Conservation (phyloP, 2,797 vertebrate genomes). For the Telmatherina bonti region DNA sequence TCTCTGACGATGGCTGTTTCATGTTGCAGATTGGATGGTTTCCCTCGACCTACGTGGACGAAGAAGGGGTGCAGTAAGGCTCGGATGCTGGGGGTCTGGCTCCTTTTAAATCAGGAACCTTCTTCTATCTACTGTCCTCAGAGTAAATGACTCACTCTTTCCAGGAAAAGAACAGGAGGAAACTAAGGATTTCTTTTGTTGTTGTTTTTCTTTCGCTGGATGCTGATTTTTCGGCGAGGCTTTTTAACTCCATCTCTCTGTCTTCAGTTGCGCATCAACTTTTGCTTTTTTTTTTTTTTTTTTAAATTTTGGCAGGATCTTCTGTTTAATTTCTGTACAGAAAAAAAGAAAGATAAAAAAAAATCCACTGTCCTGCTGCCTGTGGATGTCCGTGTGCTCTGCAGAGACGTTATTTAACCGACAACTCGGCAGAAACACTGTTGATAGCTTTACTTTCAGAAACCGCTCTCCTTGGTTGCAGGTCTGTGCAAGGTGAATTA, state of each 20-base stretch:
- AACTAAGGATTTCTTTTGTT: slow-evolving; percentile 33
- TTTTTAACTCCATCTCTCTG: slow-evolving; percentile 67
- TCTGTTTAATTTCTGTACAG: slow-evolving; percentile 69
- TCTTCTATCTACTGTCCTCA: slow-evolving; percentile 69
- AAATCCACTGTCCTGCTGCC: slow-evolving; percentile 35
- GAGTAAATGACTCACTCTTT: slow-evolving; percentile 69
- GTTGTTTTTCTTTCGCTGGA: slow-evolving; percentile 66
- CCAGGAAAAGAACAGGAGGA: slow-evolving; percentile 69
- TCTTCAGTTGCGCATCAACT: slow-evolving; percentile 74
- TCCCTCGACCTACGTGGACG: slow-evolving; percentile 97
- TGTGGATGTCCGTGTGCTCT: slow-evolving; percentile 48
- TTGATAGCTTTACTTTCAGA: slow-evolving; percentile 75
- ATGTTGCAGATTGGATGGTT: slow-evolving; percentile 96
- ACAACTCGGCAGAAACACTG: slow-evolving; percentile 53
- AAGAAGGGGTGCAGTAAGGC: slow-evolving; percentile 90
- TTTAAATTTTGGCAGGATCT: slow-evolving; percentile 51
- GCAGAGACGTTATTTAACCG: slow-evolving; percentile 49
- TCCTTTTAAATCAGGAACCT: slow-evolving; percentile 66
- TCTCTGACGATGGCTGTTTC: slow-evolving; percentile 26
- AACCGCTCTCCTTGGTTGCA: slow-evolving; percentile 69
- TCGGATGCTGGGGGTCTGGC: slow-evolving; percentile 32
- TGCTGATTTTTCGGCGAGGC: slow-evolving; percentile 65
- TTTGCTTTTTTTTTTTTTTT: slow-evolving; percentile 37
- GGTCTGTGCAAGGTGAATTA: slow-evolving; percentile 76
- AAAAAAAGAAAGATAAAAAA: slow-evolving; percentile 49